These are phyloP conservation scores for Habrosyne pyritoides DNA, from an alignment of 2,888 invertebrate species.

Conservation along the genomic window DNA sequence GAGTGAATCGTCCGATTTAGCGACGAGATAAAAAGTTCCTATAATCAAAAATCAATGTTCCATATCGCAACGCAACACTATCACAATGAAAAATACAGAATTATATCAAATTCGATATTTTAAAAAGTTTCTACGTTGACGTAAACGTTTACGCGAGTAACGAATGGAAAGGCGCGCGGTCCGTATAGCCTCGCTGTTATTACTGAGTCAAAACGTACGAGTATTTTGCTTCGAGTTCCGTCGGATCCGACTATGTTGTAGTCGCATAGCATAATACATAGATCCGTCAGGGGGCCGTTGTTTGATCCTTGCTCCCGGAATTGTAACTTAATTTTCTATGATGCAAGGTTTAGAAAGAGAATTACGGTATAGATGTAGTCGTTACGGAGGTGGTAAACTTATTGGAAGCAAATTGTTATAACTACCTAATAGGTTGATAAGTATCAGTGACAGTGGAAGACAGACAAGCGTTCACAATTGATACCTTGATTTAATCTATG, in stretches of 20 bases:
- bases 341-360: conserved; percentile 29
- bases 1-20: conserved; percentile 47
- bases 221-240: conserved; percentile 52
- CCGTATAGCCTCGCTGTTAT: conserved; percentile 61
- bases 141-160: conserved; percentile 70
- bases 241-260: conserved; percentile 34
- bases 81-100: conserved; percentile 28
- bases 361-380: neutral
- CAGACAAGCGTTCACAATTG: neutral
- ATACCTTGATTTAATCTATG: neutral
- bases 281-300: conserved; percentile 30
- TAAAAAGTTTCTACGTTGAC: conserved; percentile 65
- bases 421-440: conserved; percentile 2
- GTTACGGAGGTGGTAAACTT: neutral
- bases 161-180: conserved; percentile 65
- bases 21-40: conserved; percentile 31
- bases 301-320: conserved; percentile 46
- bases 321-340: conserved; percentile 33
- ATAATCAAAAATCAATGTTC: conserved; percentile 25
- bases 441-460: neutral
- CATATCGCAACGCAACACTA: conserved; percentile 42
- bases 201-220: conserved; percentile 59
- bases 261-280: conserved; percentile 34
- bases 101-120: conserved; percentile 22
- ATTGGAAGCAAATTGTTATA: conserved; percentile 7